phyloP scores from a whole-genome alignment of 2,113 vertebrate genomes.

The Hippocampus abdominalis region DNA sequence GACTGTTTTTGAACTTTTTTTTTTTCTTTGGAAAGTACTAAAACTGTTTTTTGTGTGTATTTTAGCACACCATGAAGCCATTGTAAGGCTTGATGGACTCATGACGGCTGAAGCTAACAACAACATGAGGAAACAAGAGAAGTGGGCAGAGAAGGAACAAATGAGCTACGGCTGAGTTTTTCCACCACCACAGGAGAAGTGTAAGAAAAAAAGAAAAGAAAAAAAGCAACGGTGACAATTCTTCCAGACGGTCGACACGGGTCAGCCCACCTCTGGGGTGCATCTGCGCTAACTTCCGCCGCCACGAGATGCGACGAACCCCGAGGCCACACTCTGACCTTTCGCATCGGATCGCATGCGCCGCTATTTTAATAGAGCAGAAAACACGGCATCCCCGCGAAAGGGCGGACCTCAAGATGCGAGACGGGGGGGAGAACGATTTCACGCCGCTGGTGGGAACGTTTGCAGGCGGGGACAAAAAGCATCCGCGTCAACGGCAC shows the following conservation, averaged over 20 bases:
- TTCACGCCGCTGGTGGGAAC: slow-evolving; percentile 20
- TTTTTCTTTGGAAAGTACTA: too few species aligned
- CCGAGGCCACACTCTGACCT: slow-evolving; percentile 60
- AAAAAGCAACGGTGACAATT: slow-evolving; percentile 16
- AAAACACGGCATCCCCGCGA: slow-evolving; percentile 50
- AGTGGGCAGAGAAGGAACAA: neutral
- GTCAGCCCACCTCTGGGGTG: slow-evolving; percentile 42
- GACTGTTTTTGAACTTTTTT: too few species aligned
- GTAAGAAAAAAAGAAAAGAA: slow-evolving; percentile 12
- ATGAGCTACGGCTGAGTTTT: too few species aligned
- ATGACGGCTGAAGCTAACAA: too few species aligned
- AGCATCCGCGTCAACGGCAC: neutral
- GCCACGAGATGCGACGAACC: slow-evolving; percentile 40
- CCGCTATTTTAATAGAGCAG: slow-evolving; percentile 59
- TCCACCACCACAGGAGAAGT: too few species aligned
- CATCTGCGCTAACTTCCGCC: slow-evolving; percentile 44
- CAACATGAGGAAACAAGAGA: too few species aligned
- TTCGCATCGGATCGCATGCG: slow-evolving; percentile 61
- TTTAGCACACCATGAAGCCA: too few species aligned
- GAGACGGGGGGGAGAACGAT: slow-evolving; percentile 25
- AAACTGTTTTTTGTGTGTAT: too few species aligned
- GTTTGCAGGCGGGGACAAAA: slow-evolving; percentile 8
- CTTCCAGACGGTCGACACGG: slow-evolving; percentile 4
- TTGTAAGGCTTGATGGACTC: too few species aligned
- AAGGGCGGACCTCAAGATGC: slow-evolving; percentile 35